Percentiles rank a stretch among this genome's conserved stretches.
These are phyloP conservation scores for Plecotus auritus DNA, from an alignment of 2,113 vertebrate genomes.

Conservation along the genomic window DNA sequence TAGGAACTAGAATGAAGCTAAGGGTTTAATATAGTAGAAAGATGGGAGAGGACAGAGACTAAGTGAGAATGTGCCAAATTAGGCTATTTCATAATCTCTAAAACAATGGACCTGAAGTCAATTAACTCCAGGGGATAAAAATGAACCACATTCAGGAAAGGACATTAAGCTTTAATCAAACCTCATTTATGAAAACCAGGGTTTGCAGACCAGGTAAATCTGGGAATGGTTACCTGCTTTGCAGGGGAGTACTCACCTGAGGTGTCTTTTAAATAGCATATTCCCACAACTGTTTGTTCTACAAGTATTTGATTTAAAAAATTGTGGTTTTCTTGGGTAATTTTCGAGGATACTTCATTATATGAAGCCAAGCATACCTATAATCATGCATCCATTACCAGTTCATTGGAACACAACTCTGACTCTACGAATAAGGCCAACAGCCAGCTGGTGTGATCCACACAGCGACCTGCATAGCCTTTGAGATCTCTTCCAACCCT, in stretches of 20 bases:
- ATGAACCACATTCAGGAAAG: not conserved
- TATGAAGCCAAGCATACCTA: not conserved
- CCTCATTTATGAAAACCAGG: not conserved
- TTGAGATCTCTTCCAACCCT: not conserved
- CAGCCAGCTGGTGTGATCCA: not conserved
- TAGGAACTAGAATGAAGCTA: constrained; percentile 22
- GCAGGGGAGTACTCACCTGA: not conserved
- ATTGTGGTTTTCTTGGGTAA: not conserved
- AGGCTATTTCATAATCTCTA: not conserved
- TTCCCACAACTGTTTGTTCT: not conserved
- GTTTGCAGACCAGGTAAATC: not conserved
- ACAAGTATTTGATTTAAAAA: constrained; percentile 28
- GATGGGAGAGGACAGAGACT: not conserved
- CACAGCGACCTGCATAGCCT: not conserved
- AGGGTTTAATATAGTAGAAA: not conserved
- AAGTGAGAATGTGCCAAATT: not conserved
- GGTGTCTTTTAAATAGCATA: not conserved
- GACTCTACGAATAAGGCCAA: not conserved
- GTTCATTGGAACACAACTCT: not conserved
- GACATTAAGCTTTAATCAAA: not conserved
- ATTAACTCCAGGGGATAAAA: not conserved
- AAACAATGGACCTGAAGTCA: not conserved
- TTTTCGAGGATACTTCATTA: not conserved
- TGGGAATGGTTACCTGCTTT: not conserved
- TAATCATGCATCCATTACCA: not conserved